Percentiles rank a stretch among this genome's conserved stretches.
Conservation (phyloP, 2,888 invertebrate species). For the Polyploca ridens region DNA sequence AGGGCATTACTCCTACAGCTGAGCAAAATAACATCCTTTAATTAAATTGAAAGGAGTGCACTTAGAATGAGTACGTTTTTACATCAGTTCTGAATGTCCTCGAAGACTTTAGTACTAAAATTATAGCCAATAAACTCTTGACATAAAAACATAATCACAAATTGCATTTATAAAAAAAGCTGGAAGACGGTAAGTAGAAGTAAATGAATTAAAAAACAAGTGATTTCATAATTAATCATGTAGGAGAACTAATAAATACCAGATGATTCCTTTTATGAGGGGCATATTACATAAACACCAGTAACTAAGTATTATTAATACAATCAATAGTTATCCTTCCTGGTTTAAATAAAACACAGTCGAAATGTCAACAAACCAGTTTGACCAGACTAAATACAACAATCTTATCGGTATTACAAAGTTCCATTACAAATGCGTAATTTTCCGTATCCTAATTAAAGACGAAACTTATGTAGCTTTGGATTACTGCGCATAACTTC, state of each 20-base stretch:
- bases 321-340: background rate
- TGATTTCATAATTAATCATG: no score
- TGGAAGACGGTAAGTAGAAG: background rate
- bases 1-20: background rate
- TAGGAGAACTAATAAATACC: background rate
- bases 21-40: background rate
- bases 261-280: background rate
- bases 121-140: background rate
- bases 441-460: conserved; percentile 10
- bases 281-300: background rate
- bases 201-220: no score
- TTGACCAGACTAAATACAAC: background rate
- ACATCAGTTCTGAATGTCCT: background rate
- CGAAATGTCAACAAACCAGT: conserved; percentile 11
- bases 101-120: background rate
- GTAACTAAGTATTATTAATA: background rate
- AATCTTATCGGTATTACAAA: conserved; percentile 10
- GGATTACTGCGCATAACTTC: background rate
- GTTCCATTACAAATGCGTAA: background rate
- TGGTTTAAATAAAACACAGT: background rate
- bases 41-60: background rate
- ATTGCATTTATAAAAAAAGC: background rate
- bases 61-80: background rate
- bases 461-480: background rate
- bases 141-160: background rate